Conservation (phyloP, 2,888 invertebrate species). For the Rhabditoides inermis region DNA sequence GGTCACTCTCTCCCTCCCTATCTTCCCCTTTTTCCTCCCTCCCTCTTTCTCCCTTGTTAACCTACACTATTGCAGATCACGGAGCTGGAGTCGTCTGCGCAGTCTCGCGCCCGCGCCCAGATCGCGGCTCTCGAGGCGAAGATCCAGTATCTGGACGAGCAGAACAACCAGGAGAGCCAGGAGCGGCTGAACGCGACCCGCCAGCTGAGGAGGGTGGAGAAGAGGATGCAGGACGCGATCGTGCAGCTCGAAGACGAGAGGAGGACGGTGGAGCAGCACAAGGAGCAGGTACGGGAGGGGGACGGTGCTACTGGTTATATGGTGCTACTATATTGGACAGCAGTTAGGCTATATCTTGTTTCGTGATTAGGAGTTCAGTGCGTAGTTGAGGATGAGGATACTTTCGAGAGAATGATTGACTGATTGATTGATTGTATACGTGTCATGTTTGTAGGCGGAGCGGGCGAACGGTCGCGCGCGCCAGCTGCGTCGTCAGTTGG, state of each 20-base stretch:
- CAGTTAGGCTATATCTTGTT: no score
- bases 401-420: no score
- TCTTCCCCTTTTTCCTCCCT: neutral
- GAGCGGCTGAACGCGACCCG: conserved; percentile 71
- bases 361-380: no score
- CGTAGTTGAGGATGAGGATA: no score
- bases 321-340: no score
- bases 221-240: conserved; percentile 75
- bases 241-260: conserved; percentile 93
- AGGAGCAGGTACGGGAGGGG: conserved; percentile 74
- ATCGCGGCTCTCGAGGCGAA: conserved; percentile 88
- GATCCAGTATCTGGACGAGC: conserved; percentile 86
- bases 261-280: conserved; percentile 89
- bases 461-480: conserved; percentile 35
- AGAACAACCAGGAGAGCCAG: conserved; percentile 84
- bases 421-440: no score
- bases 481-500: conserved; percentile 78
- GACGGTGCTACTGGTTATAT: neutral
- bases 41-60: neutral
- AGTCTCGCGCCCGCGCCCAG: conserved; percentile 85
- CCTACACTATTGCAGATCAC: conserved; percentile 54
- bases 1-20: conserved; percentile 54
- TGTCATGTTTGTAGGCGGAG: conserved; percentile 32
- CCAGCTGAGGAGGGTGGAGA: conserved; percentile 69
- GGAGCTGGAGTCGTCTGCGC: conserved; percentile 84